These are phyloP conservation scores for Nemoura dubitans DNA, from an alignment of 2,888 invertebrate genomes.

Conservation along the genomic window DNA sequence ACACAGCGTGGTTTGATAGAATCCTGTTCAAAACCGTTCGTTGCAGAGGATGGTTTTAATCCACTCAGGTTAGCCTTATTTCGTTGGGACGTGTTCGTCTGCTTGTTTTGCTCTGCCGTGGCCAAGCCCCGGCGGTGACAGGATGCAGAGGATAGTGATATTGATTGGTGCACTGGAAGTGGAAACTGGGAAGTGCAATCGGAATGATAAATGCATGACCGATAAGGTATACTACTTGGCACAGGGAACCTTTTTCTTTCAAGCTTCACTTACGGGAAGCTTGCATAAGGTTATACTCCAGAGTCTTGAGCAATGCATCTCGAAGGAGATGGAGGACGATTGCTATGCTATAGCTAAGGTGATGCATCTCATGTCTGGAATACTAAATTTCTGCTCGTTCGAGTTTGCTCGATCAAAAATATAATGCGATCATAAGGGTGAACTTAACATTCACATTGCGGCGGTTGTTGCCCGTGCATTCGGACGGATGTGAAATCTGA, in stretches of 20 bases:
- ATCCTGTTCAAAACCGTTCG: neutral
- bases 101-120: neutral
- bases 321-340: neutral
- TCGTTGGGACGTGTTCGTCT: neutral
- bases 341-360: neutral
- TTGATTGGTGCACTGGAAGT: neutral
- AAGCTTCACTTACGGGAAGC: too few species aligned
- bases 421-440: neutral
- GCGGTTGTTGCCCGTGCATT: neutral
- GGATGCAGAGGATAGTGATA: neutral
- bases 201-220: neutral
- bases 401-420: neutral
- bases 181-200: neutral
- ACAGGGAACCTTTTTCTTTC: neutral
- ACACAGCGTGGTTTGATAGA: neutral
- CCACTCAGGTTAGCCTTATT: neutral
- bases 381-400: neutral
- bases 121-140: neutral
- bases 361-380: neutral
- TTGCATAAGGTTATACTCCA: too few species aligned
- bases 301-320: neutral
- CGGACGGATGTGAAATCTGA: neutral
- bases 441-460: neutral
- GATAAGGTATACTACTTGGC: neutral
- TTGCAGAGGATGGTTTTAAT: neutral